phyloP scores from a whole-genome alignment of 2,113 vertebrate genomes.

The Corythaeola cristata region DNA sequence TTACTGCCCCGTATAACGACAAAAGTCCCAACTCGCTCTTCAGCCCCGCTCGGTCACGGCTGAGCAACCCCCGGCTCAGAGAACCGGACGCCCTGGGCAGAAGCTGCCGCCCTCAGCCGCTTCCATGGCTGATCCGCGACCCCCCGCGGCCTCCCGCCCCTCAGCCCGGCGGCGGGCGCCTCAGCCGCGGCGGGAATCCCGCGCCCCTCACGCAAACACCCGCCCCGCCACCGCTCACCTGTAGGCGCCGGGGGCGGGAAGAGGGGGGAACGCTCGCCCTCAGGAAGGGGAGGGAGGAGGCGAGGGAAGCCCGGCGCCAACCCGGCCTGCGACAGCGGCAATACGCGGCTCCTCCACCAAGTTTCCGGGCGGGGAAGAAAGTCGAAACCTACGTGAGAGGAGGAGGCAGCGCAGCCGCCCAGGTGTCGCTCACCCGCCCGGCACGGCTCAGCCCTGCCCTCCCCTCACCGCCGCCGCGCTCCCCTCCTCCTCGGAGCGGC shows the following conservation, averaged over 20 bases:
- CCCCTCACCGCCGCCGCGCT: neutral
- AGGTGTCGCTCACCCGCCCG: constrained; percentile 8
- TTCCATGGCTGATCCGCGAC: neutral
- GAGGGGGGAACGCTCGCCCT: neutral
- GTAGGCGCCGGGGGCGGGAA: neutral
- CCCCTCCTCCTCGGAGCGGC: neutral
- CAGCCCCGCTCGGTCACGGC: neutral
- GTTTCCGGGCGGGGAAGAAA: constrained; percentile 68
- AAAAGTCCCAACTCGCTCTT: neutral
- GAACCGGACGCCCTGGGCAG: neutral
- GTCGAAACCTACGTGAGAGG: too few species aligned
- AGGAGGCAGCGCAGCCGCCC: too few species aligned
- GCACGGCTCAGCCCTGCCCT: neutral
- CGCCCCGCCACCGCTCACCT: neutral
- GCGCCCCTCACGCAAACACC: too few species aligned
- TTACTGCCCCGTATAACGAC: fast-evolving
- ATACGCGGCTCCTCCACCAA: neutral
- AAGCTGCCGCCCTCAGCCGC: neutral
- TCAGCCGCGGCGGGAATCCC: neutral
- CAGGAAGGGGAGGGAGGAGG: neutral
- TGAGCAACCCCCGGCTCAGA: neutral
- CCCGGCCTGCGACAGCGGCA: neutral
- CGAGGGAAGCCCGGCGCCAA: neutral
- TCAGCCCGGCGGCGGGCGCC: neutral
- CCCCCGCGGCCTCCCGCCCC: neutral